Base-by-base conservation (phyloP, 2,797 vertebrate species). In the Kryptolebias ocellatus region DNA sequence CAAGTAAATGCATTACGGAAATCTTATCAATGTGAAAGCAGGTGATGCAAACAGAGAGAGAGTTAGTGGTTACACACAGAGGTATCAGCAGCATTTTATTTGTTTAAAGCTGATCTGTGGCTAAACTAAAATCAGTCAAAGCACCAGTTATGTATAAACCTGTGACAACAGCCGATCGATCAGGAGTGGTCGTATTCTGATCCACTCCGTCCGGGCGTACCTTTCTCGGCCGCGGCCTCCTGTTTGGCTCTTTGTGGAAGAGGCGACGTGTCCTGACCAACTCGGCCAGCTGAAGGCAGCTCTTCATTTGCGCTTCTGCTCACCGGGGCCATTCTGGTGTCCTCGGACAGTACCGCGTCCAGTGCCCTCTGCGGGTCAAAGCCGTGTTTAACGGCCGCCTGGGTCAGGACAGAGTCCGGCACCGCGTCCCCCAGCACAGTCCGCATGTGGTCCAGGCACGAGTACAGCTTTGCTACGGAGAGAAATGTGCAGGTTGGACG, bases 401-500 rank as follows among this genome's bases (percentile, higher is more conserved):
- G 92, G 66, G 91, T 93, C 89, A 99, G 90, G 56, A 92, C 78
- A 6, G 96, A 94, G 53, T 99, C 96, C 18, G 95, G 91, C 61
- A 97, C 67, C 2, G 95, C 86, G 45, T 97, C 96, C 70, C 96
- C 96, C 59, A 99, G 87, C 53, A 98, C 94, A 59, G 96, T 87
- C 79, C 95, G 94, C 97, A 99, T 97, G 72, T 96, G 95, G 86
- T 98, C 97, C 92, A 99, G 94, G 88, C 97, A 99, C 15, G 96
- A 97, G 90, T 93, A 95, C 81, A 99, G 93, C 81, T 90, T 95
- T 56, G 95, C 98, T 99, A 83, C 34, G 90, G 81, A 60, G 82
- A 39, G 90, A 17, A 64, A 71, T 1, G 62, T 20, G 62, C 1
- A 71, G 1, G 0, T 47, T 20, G 61, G 45, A 45, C 12, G 1